Percentiles rank a stretch among this genome's conserved stretches.
Evolutionary conservation across 2,888 invertebrate species (phyloP).

Genomic region (Spicauda simplicius): DNA sequence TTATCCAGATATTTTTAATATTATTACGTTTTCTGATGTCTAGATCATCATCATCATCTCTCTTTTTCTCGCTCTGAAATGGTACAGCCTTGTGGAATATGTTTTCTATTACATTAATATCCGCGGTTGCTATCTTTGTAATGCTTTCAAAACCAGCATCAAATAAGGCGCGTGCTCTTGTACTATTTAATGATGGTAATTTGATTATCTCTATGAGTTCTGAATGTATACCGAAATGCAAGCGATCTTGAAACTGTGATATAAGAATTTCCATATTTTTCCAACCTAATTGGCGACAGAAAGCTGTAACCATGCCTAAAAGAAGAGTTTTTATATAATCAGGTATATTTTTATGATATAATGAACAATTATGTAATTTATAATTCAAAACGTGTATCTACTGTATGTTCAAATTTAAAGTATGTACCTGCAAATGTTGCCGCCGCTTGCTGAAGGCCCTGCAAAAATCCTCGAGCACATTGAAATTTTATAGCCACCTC

Average conservation of each 20-base stretch:
- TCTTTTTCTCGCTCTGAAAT: slow-evolving; percentile 92
- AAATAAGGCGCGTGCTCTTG: slow-evolving; percentile 92
- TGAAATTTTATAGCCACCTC: slow-evolving; percentile 93
- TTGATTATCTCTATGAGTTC: slow-evolving; percentile 97
- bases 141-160: slow-evolving; percentile 92
- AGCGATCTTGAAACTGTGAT: slow-evolving; percentile 96
- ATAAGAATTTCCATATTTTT: slow-evolving; percentile 94
- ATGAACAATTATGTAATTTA: not conserved
- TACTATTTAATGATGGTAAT: slow-evolving; percentile 92
- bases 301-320: slow-evolving; percentile 97
- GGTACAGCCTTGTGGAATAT: slow-evolving; percentile 91
- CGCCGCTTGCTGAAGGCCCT: slow-evolving; percentile 96
- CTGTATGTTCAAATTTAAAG: no score
- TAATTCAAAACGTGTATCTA: not conserved
- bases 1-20: slow-evolving; percentile 90
- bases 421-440: slow-evolving; percentile 97
- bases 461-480: slow-evolving; percentile 95
- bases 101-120: slow-evolving; percentile 88
- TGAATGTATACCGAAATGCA: slow-evolving; percentile 96
- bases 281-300: slow-evolving; percentile 97
- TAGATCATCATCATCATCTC: slow-evolving; percentile 88
- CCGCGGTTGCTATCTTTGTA: slow-evolving; percentile 90
- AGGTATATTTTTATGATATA: not conserved
- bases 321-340: slow-evolving; percentile 20
- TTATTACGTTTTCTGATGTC: slow-evolving; percentile 88